Conservation (phyloP, 2,888 invertebrate genomes). For the Napeogenes inachia region DNA sequence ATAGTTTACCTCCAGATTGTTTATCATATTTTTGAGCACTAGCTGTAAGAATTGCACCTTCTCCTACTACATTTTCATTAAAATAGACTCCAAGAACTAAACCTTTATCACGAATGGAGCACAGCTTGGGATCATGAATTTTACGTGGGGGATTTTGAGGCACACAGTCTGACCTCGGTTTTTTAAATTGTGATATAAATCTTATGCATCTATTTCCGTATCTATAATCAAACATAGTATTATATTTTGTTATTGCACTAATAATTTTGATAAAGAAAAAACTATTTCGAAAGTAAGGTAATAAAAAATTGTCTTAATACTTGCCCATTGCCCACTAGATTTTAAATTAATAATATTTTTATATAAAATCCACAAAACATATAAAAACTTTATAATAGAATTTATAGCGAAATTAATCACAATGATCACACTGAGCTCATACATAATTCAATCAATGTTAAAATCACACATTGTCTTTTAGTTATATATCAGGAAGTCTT, state of each 20-base stretch:
- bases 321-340: constrained; percentile 57
- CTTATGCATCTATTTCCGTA: constrained; percentile 40
- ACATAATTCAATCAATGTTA: constrained; percentile 45
- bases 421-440: constrained; percentile 64
- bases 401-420: constrained; percentile 54
- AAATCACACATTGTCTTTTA: constrained; percentile 65
- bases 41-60: constrained; percentile 78
- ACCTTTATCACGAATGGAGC: constrained; percentile 61
- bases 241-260: constrained; percentile 12
- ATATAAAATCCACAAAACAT: constrained; percentile 37
- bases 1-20: constrained; percentile 72
- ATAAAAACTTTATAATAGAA: constrained; percentile 48
- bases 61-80: constrained; percentile 73
- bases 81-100: constrained; percentile 81
- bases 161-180: constrained; percentile 52
- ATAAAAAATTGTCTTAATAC: constrained; percentile 33
- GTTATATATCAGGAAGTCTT: constrained; percentile 66
- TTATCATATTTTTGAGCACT: constrained; percentile 79
- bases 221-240: constrained; percentile 43
- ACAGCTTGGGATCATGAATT: constrained; percentile 49
- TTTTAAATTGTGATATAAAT: constrained; percentile 58
- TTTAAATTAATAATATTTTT: constrained; percentile 27
- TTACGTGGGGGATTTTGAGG: constrained; percentile 41
- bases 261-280: constrained; percentile 15
- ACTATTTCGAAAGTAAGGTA: constrained; percentile 38